Evolutionary conservation across 2,797 vertebrate genomes (phyloP).

Genomic region (Chromis chromis): DNA sequence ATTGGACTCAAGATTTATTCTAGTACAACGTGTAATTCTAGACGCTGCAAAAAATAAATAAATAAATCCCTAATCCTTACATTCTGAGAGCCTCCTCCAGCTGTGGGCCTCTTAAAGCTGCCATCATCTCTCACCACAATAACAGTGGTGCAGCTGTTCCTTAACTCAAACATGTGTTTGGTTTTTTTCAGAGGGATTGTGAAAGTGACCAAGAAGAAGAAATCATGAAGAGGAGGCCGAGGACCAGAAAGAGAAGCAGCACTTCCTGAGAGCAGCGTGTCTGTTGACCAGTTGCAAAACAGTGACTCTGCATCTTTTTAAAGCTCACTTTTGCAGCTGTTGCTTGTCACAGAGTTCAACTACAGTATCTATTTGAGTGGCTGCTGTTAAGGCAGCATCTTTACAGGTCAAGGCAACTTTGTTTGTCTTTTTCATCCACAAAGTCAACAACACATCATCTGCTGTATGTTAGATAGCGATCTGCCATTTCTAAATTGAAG

Average conservation of each 20-base stretch:
- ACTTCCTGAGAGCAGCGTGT: slow-evolving; percentile 85
- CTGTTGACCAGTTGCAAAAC: slow-evolving; percentile 25
- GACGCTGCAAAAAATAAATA: too few relatives aligned
- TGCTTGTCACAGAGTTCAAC: slow-evolving; percentile 6
- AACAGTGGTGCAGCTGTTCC: background rate
- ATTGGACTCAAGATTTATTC: background rate
- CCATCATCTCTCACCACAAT: slow-evolving; percentile 4
- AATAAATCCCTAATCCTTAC: background rate
- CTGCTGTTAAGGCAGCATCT: slow-evolving; percentile 21
- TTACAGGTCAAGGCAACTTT: slow-evolving; percentile 12
- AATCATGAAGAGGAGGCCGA: slow-evolving; percentile 79
- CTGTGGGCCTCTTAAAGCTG: background rate
- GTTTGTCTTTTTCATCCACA: slow-evolving; percentile 18
- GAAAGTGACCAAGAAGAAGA: slow-evolving; percentile 94
- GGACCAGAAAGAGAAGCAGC: slow-evolving; percentile 91
- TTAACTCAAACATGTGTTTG: slow-evolving; percentile 6
- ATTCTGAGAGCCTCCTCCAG: background rate
- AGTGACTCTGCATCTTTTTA: slow-evolving; percentile 41
- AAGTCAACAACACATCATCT: slow-evolving; percentile 27
- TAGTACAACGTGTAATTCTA: too few relatives aligned
- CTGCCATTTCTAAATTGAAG: slow-evolving; percentile 30
- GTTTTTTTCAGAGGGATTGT: slow-evolving; percentile 87
- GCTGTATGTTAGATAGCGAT: slow-evolving; percentile 5
- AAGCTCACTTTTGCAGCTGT: slow-evolving; percentile 30
- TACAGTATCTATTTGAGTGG: slow-evolving; percentile 18